A percentile compares a stretch with the other conserved stretches of the same genome.
phyloP scores from a whole-genome alignment of 1,140 invertebrate genomes.

The Amphibalanus amphitrite region DNA sequence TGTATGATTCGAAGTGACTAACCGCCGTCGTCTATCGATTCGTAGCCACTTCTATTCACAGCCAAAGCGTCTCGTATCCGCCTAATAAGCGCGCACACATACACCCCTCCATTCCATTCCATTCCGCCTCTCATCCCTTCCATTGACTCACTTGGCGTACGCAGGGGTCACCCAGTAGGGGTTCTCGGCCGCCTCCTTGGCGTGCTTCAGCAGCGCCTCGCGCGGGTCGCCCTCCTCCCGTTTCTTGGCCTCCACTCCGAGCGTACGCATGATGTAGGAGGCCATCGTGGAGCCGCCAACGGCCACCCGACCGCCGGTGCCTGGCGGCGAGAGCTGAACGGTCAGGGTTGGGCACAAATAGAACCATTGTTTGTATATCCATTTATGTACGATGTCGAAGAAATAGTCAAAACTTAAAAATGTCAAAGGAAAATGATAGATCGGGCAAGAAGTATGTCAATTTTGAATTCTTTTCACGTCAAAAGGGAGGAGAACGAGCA shows the following conservation, averaged over 20 bases:
- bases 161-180: slow-evolving; percentile 91
- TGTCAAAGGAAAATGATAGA: no score
- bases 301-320: slow-evolving; percentile 80
- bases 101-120: background rate
- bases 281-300: slow-evolving; percentile 89
- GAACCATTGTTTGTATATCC: no score
- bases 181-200: slow-evolving; percentile 91
- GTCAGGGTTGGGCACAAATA: no score
- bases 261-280: slow-evolving; percentile 89
- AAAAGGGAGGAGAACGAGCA: no score
- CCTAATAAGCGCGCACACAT: background rate
- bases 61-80: background rate
- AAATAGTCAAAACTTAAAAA: no score
- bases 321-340: slow-evolving; percentile 23
- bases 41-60: background rate
- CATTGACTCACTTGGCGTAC: slow-evolving; percentile 41
- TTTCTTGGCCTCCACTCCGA: slow-evolving; percentile 81
- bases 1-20: background rate
- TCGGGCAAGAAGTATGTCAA: no score
- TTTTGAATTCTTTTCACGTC: no score
- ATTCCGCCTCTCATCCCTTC: no score
- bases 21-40: background rate
- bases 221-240: slow-evolving; percentile 93
- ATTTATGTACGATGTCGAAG: no score
- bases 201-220: slow-evolving; percentile 89